Conservation (phyloP, 2,797 vertebrate species). For the Takifugu rubripes region DNA sequence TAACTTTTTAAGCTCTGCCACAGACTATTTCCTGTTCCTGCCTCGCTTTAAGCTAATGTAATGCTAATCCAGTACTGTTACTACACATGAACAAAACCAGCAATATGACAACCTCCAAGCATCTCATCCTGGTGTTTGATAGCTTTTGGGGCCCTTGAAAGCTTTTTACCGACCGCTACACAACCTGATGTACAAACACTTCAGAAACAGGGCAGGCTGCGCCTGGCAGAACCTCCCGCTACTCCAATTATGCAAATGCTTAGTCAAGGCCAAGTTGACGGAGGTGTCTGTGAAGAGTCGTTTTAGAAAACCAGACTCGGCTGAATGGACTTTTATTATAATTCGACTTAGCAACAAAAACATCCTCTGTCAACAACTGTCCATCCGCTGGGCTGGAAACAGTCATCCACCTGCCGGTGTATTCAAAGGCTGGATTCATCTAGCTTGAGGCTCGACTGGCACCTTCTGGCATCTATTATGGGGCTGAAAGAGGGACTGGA, state of each 20-base stretch:
- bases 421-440: conserved; percentile 35
- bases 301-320: conserved; percentile 35
- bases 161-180: too few species aligned
- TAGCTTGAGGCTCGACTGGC: conserved; percentile 44
- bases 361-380: conserved; percentile 15
- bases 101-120: too few species aligned
- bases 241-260: conserved; percentile 56
- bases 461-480: conserved; percentile 33
- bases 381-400: conserved; percentile 23
- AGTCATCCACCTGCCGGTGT: conserved; percentile 45
- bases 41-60: too few species aligned
- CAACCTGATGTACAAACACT: conserved; percentile 17
- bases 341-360: conserved; percentile 36
- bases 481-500: conserved; percentile 33
- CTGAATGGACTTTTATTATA: conserved; percentile 50
- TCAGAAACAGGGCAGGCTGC: conserved; percentile 19
- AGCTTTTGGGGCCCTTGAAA: too few species aligned
- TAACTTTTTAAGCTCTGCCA: too few species aligned
- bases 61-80: too few species aligned
- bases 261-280: conserved; percentile 37
- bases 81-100: too few species aligned
- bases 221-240: conserved; percentile 33
- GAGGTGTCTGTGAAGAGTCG: conserved; percentile 33
- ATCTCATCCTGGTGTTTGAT: too few species aligned
- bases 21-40: too few species aligned